Conservation (phyloP, 2,113 vertebrate genomes). For the Marcusenius ussheri region DNA sequence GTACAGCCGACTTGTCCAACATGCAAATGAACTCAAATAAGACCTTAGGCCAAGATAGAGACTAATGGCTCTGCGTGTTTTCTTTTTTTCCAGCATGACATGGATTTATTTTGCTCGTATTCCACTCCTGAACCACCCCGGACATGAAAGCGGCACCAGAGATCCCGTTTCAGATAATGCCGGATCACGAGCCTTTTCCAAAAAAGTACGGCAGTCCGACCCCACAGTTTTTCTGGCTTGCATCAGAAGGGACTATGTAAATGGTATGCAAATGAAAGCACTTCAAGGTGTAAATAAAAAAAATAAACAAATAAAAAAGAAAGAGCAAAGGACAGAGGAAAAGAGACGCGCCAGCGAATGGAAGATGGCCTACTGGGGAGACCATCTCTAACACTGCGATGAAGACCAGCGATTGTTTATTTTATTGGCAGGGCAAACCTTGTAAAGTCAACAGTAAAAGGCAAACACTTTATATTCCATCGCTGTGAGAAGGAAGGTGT, state of each 20-base stretch:
- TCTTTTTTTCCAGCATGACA: conserved; percentile 51
- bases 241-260: conserved; percentile 37
- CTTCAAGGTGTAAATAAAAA: conserved; percentile 21
- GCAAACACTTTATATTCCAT: background rate
- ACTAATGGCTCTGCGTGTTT: conserved; percentile 33
- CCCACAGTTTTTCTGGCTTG: conserved; percentile 22
- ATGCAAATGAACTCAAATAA: background rate
- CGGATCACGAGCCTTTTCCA: conserved; percentile 27
- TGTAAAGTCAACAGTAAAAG: conserved; percentile 27
- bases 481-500: background rate
- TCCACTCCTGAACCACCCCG: conserved; percentile 47
- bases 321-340: conserved; percentile 3
- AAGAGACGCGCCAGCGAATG: conserved; percentile 23
- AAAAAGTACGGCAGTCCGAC: conserved; percentile 29
- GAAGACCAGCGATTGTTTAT: background rate
- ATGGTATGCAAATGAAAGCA: conserved; percentile 38
- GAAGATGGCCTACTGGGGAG: conserved; percentile 38
- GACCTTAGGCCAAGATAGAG: conserved; percentile 17
- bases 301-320: background rate
- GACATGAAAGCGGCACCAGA: conserved; percentile 40
- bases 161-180: conserved; percentile 50
- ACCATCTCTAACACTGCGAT: conserved; percentile 30
- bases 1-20: background rate
- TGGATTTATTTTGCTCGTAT: conserved; percentile 44
- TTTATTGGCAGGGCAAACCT: conserved; percentile 15